Evolutionary conservation across 2,797 vertebrate species (phyloP), one percentile per base, ranked within the genome.

Genomic region (Psittacula echo): DNA sequence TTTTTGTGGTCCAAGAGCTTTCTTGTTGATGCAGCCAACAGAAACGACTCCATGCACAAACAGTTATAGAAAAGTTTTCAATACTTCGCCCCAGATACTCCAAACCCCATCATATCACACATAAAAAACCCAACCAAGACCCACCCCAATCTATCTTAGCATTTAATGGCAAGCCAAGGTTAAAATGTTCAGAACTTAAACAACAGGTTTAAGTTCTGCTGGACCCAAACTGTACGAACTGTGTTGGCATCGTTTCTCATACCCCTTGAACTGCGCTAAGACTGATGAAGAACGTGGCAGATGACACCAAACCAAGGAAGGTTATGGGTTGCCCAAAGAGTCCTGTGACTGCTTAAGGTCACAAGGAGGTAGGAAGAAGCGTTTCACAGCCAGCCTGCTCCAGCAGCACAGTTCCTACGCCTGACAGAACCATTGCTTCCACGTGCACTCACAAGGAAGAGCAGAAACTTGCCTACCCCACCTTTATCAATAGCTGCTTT

Each of bases 1-100:
- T 95, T 97, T 96, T 88, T 94, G 95, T 91, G 95, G 95, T 93
- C 94, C 95, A 50, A 85, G 85, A 87, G 67, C 89, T 90, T 90
- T 93, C 94, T 94, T 47, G 60, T n/a, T 82, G 79, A 67, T 39
- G 67, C 61, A 87, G 87, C 70, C 82, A 93, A 48, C 66, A 81
- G 82, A 70, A 68, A 58, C 0, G 7, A 73, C 77, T 56, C 19
- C 23, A 13, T 0, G 3, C 41, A 37, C 51, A 37, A 37, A 37
- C 37, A 50, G 14, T 6, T 53, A 53, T 7, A 81, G 65, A 50
- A 42, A 50, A 58, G 68, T 27, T 68, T 10, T 47, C 75, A 61
- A 8, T 23, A 8, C 64, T 66, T 78, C 51, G 53, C 11, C 10
- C 27, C 4, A 48, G 30, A 42, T 56, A 22, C 56, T 73, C 58